Evolutionary conservation across 2,797 vertebrate species (phyloP).

Genomic region (Xenops minutus): DNA sequence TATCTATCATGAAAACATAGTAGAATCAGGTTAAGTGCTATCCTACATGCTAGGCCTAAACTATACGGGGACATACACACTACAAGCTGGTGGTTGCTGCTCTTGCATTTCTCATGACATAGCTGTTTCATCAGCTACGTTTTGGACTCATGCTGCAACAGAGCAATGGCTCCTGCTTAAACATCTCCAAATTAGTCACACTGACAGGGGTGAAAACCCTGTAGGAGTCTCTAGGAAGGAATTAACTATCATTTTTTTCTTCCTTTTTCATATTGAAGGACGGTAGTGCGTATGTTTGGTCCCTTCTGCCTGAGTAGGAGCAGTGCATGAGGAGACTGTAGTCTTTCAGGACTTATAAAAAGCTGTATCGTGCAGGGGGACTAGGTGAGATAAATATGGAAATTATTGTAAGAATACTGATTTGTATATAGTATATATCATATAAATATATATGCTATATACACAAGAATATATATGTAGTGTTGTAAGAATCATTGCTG

Average conservation of each 20-base stretch:
- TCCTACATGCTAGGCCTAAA: neutral
- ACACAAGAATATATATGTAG: neutral
- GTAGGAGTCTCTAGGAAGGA: neutral
- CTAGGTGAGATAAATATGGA: neutral
- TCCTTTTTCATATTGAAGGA: neutral
- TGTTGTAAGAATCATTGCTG: neutral
- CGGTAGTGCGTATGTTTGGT: neutral
- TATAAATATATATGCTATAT: neutral
- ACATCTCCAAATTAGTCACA: neutral
- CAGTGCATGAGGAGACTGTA: neutral
- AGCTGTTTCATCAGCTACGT: neutral
- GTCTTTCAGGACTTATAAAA: neutral
- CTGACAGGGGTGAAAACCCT: neutral
- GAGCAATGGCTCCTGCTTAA: neutral
- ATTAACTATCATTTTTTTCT: neutral
- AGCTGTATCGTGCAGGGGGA: neutral
- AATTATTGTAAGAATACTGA: neutral
- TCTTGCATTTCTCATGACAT: rapidly evolving
- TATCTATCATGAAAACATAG: neutral
- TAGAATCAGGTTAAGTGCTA: neutral
- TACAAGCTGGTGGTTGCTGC: neutral
- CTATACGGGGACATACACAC: neutral
- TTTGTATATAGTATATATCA: neutral
- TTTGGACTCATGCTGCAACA: neutral
- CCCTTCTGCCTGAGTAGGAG: neutral